Evolutionary conservation across 1,140 invertebrate species (phyloP).

Genomic region (Drosophila sechellia): DNA sequence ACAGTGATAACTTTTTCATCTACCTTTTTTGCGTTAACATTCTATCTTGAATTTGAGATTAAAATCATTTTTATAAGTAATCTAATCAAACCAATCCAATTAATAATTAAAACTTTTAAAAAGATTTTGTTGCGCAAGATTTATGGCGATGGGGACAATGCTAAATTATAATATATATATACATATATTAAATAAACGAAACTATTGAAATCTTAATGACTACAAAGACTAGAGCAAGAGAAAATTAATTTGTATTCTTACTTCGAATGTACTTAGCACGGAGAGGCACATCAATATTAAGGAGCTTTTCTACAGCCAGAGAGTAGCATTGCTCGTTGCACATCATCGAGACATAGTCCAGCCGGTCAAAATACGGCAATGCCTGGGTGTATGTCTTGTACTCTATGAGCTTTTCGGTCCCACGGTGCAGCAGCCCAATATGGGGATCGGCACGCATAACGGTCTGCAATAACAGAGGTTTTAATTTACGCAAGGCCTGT

Average conservation of each 20-base stretch:
- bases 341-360: constrained; percentile 99
- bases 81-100: too few species aligned
- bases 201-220: too few species aligned
- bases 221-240: too few species aligned
- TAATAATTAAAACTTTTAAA: too few species aligned
- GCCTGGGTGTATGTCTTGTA: constrained; percentile 99
- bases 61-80: too few species aligned
- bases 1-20: too few species aligned
- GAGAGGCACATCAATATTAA: constrained; percentile 97
- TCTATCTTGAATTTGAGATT: too few species aligned
- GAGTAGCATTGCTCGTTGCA: constrained; percentile 99
- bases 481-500: constrained; percentile 3
- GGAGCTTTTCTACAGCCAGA: constrained; percentile 97
- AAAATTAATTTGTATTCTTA: constrained; percentile 24
- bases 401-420: constrained; percentile 99
- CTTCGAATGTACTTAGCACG: constrained; percentile 97
- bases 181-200: too few species aligned
- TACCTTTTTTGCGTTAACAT: too few species aligned
- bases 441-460: constrained; percentile 97
- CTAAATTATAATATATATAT: too few species aligned
- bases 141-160: too few species aligned
- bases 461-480: constrained; percentile 84
- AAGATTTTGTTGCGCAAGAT: too few species aligned
- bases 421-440: constrained; percentile 97
- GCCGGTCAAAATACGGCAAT: constrained; percentile 97